Evolutionary conservation across 2,888 invertebrate species (phyloP).

Genomic region (Oasisia sp.): DNA sequence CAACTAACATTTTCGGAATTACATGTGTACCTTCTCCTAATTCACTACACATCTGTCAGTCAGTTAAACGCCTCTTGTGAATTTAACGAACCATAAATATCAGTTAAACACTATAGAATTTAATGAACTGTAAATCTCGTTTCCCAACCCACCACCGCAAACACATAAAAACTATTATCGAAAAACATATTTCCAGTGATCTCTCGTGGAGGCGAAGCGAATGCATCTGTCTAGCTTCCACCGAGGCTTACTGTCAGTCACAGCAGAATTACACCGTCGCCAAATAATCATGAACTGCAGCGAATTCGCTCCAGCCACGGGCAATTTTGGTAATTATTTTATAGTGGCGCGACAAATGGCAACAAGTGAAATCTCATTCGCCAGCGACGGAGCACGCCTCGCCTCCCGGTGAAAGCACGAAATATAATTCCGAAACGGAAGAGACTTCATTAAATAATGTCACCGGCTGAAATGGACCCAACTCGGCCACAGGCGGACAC

Average conservation of each 20-base stretch:
- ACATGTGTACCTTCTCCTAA: too few relatives aligned
- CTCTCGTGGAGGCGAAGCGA: neutral
- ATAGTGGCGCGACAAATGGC: neutral
- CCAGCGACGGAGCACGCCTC: neutral
- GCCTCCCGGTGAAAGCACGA: neutral
- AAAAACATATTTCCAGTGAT: neutral
- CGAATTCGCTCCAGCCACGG: neutral
- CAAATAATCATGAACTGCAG: neutral
- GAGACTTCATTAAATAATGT: slow-evolving; percentile 12
- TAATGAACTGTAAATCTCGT: neutral
- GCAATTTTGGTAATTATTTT: neutral
- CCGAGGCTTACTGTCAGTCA: neutral
- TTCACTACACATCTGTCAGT: too few relatives aligned
- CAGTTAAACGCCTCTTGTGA: too few relatives aligned
- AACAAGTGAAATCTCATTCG: neutral
- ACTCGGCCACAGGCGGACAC: neutral
- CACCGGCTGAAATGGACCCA: neutral
- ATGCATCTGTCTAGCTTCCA: neutral
- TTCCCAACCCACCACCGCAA: neutral
- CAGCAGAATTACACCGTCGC: neutral
- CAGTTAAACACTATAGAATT: too few relatives aligned
- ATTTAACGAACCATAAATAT: too few relatives aligned
- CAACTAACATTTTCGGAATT: too few relatives aligned
- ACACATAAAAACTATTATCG: neutral
- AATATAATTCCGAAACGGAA: neutral